Percentiles rank a stretch among this genome's conserved stretches.
Evolutionary conservation across 2,797 vertebrate species (phyloP).

Genomic region (Poeciliopsis infans): DNA sequence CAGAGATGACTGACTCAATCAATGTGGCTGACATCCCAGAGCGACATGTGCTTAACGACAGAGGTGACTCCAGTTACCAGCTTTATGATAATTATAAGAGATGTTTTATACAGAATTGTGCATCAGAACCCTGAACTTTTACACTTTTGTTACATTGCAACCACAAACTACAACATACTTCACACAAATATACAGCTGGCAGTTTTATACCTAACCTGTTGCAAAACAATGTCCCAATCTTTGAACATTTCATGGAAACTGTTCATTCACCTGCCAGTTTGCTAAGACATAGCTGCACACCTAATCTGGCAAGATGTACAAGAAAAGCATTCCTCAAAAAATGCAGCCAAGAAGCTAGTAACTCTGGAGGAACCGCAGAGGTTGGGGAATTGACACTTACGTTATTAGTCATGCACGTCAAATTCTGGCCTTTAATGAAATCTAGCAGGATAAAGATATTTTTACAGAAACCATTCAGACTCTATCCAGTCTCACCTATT

Average conservation of each 20-base stretch:
- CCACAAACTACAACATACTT: not conserved
- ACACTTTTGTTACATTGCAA: not conserved
- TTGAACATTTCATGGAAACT: not conserved
- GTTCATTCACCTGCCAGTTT: not conserved
- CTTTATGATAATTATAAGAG: not conserved
- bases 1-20: conserved; percentile 60
- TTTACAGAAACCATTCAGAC: not conserved
- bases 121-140: not conserved
- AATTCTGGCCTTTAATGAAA: not conserved
- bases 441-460: not conserved
- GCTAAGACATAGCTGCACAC: not conserved
- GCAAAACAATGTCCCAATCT: not conserved
- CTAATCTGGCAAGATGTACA: not conserved
- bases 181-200: not conserved
- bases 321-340: not conserved
- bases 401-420: not conserved
- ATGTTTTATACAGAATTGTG: not conserved
- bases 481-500: not conserved
- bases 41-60: conserved; percentile 53
- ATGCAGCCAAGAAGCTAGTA: not conserved
- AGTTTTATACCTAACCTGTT: not conserved
- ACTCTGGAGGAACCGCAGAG: not conserved
- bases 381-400: not conserved
- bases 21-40: conserved; percentile 31
- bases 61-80: conserved; percentile 55